These are phyloP conservation scores for Masnerella sp. DNA, from an alignment of 2,888 invertebrate genomes.

Conservation along the genomic window DNA sequence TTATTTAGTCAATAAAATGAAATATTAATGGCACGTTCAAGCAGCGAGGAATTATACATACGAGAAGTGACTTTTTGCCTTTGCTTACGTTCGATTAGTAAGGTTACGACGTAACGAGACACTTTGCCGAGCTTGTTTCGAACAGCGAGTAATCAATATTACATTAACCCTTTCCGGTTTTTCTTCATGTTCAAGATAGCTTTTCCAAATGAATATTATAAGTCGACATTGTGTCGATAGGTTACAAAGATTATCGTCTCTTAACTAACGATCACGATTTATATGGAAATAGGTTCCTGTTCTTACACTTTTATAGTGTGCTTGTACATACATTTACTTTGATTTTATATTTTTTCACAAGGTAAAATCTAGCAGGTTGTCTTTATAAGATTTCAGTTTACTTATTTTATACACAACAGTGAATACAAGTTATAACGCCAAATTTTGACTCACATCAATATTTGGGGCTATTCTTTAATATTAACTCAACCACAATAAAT, in stretches of 20 bases:
- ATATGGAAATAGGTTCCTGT: too few relatives aligned
- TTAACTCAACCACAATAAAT: too few relatives aligned
- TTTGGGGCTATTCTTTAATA: too few relatives aligned
- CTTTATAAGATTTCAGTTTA: too few relatives aligned
- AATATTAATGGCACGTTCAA: slow-evolving; percentile 58
- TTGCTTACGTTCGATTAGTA: slow-evolving; percentile 52
- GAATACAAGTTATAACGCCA: too few relatives aligned
- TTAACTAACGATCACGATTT: too few relatives aligned
- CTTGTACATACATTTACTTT: too few relatives aligned
- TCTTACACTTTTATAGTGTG: too few relatives aligned
- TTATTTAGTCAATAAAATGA: slow-evolving; percentile 59
- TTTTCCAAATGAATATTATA: slow-evolving; percentile 43
- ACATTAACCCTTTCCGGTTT: slow-evolving; percentile 53
- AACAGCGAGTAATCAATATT: slow-evolving; percentile 50
- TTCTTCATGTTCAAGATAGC: slow-evolving; percentile 22
- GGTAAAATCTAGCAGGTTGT: too few relatives aligned
- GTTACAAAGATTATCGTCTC: slow-evolving; percentile 25
- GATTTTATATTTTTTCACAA: too few relatives aligned
- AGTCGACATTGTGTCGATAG: slow-evolving; percentile 23
- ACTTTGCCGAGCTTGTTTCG: slow-evolving; percentile 45
- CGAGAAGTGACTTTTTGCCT: slow-evolving; percentile 53
- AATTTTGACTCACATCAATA: too few relatives aligned
- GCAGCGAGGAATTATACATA: slow-evolving; percentile 45
- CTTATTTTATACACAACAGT: too few relatives aligned
- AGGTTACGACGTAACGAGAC: slow-evolving; percentile 54